phyloP scores from a whole-genome alignment of 2,888 invertebrate species.

The Deilephila elpenor region DNA sequence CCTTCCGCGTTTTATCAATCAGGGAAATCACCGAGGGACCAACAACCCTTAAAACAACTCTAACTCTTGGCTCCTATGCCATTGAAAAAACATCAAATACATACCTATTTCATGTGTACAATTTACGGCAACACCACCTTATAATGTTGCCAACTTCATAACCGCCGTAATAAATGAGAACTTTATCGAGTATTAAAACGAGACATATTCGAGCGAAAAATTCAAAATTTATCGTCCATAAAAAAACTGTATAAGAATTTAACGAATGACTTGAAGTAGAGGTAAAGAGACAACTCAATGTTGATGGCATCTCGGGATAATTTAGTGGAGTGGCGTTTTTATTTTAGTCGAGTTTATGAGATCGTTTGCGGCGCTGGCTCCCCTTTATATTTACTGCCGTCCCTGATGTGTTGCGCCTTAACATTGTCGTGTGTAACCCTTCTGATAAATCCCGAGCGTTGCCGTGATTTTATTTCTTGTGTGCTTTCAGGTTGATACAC shows the following conservation, averaged over 20 bases:
- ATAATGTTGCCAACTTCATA: slow-evolving; percentile 35
- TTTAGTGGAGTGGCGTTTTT: slow-evolving; percentile 65
- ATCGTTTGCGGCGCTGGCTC: slow-evolving; percentile 58
- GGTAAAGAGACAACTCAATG: slow-evolving; percentile 45
- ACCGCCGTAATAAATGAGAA: slow-evolving; percentile 26
- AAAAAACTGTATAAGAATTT: slow-evolving; percentile 46
- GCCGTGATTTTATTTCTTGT: slow-evolving; percentile 5
- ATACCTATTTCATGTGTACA: slow-evolving; percentile 30
- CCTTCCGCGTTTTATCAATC: no score
- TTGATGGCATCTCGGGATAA: slow-evolving; percentile 59
- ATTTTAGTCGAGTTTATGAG: slow-evolving; percentile 66
- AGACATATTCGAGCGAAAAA: slow-evolving; percentile 25
- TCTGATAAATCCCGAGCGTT: slow-evolving; percentile 9
- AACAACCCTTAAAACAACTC: no score
- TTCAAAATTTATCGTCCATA: slow-evolving; percentile 22
- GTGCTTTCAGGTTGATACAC: neutral
- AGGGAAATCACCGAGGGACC: no score
- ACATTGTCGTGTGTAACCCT: slow-evolving; percentile 15
- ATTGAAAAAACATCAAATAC: no score
- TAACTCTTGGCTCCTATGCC: no score
- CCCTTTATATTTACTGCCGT: slow-evolving; percentile 61
- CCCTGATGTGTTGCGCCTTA: slow-evolving; percentile 32
- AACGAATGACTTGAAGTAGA: slow-evolving; percentile 45
- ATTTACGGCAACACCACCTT: slow-evolving; percentile 36
- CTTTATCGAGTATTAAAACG: slow-evolving; percentile 23